Percentiles rank a stretch among this genome's conserved stretches.
Conservation (phyloP, 2,888 invertebrate species). For the Ceratothoa steindachneri region DNA sequence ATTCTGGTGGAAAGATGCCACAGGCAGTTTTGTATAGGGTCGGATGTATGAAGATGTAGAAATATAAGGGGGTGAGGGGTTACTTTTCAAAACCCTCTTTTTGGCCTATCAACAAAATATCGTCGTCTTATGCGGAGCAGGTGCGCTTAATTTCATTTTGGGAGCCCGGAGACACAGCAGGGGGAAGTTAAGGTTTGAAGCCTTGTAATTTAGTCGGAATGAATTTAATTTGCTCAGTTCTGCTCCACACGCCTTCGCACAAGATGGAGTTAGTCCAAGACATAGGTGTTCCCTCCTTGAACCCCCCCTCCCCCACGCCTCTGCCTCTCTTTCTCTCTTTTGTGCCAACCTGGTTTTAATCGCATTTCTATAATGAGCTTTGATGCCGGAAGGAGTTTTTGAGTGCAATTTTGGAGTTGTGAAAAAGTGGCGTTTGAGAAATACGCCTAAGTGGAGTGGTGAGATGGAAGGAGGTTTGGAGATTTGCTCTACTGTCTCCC, state of each 20-base stretch:
- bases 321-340: too few species aligned
- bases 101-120: not conserved
- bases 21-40: too few species aligned
- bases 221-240: not conserved
- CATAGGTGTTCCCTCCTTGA: too few species aligned
- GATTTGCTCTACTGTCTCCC: too few species aligned
- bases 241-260: not conserved
- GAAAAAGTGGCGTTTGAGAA: too few species aligned
- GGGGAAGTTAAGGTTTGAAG: not conserved
- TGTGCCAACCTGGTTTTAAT: not conserved
- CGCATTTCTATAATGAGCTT: not conserved
- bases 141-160: not conserved
- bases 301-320: too few species aligned
- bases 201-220: not conserved
- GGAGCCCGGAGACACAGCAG: not conserved
- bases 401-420: too few species aligned
- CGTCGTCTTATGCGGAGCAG: not conserved
- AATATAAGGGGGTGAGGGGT: not conserved
- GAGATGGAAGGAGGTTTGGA: too few species aligned
- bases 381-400: not conserved
- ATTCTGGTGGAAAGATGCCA: too few species aligned
- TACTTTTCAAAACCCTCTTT: not conserved
- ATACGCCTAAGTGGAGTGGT: too few species aligned
- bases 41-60: too few species aligned
- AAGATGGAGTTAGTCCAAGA: not conserved